Evolutionary conservation across 2,113 vertebrate species (phyloP), one percentile per base, ranked within the genome.

Genomic region (Thalassoma bifasciatum): DNA sequence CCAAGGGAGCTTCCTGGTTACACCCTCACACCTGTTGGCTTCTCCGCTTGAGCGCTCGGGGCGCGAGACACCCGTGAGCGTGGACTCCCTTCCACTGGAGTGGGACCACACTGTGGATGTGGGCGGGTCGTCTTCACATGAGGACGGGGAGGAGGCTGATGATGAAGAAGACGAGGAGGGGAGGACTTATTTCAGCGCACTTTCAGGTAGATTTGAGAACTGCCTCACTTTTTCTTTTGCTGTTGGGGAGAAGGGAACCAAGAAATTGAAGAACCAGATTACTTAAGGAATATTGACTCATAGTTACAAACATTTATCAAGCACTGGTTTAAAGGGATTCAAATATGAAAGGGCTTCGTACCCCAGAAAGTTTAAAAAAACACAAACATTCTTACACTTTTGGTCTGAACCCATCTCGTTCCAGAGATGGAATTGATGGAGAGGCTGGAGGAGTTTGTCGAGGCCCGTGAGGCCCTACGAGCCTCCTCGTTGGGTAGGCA

Each of bases 61-160:
- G 53, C 94, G 96, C 1, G 97, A 96, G 88, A 99, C 97, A 0
- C 98, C 98, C 0, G 94, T 96, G 75, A 98, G 97, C 1, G 95
- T 98, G 46, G 97, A 99, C 90, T 99, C 98, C 24, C 96, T 99
- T 84, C 96, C 96, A 0, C 92, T 99, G 1, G 98, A 99, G 91
- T 99, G 98, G 98, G 98, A 99, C 82, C 97, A 98, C 93, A 98
- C 96, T 0, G 97, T 95, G 51, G 97, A 99, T 0, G 96, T 98
- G 16, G 97, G 98, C 23, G 95, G 95, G 17, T 97, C 96, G 6
- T 97, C 96, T 1, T 95, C 97, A 23, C 96, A 95, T 0, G 96
- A 98, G 87, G 96, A 98, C 0, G 96, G 97, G 0, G 96, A 96
- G 34, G 95, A 96, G 9, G 86, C 87, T 6, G 94, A 96, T 1